phyloP scores from a whole-genome alignment of 2,113 vertebrate species.

The Edolisoma coerulescens region DNA sequence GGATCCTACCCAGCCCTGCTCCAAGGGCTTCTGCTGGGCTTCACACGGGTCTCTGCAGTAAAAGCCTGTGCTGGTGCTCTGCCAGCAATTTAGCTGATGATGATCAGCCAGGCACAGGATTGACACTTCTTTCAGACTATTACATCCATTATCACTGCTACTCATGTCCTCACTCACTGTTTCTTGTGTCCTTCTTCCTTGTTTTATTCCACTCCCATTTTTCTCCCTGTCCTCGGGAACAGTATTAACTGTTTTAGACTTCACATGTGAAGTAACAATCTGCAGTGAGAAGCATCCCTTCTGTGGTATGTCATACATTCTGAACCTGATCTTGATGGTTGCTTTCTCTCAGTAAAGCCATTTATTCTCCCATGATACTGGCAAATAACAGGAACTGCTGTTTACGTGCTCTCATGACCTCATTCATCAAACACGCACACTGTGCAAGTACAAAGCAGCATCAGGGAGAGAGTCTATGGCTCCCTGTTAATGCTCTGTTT shows the following conservation, averaged over 20 bases:
- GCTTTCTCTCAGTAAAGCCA: background rate
- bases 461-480: background rate
- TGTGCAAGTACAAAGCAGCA: background rate
- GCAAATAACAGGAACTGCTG: background rate
- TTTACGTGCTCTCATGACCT: background rate
- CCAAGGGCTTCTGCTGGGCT: background rate
- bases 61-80: background rate
- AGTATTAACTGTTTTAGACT: background rate
- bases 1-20: background rate
- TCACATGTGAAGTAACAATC: background rate
- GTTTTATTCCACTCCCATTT: background rate
- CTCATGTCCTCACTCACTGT: background rate
- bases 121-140: background rate
- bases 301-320: background rate
- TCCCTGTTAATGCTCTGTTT: background rate
- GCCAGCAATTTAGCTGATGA: background rate
- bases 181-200: background rate
- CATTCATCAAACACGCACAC: accelerated
- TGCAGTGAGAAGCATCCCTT: background rate
- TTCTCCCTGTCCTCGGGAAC: background rate
- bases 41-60: background rate
- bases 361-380: background rate
- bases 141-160: background rate
- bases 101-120: background rate
- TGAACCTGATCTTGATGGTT: background rate